These are phyloP conservation scores for Habrosyne pyritoides DNA, from an alignment of 2,888 invertebrate species.

Conservation along the genomic window DNA sequence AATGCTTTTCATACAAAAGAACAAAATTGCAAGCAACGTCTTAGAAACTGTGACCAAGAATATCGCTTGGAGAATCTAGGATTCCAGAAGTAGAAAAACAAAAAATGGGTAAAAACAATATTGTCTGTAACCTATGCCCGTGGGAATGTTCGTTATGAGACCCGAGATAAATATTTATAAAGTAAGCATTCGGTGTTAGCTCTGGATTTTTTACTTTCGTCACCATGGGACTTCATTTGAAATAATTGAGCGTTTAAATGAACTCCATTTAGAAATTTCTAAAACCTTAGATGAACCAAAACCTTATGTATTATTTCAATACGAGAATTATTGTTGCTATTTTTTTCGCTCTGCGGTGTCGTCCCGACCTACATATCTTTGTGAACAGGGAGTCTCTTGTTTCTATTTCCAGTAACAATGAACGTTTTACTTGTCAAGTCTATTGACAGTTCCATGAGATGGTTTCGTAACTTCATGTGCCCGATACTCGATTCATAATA, in stretches of 20 bases:
- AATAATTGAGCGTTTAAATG: background rate
- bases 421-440: conserved; percentile 1
- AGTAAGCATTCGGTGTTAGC: conserved; percentile 3
- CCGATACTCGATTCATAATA: conserved; percentile 10
- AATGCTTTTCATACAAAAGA: too few relatives aligned
- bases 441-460: conserved; percentile 5
- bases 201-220: conserved; percentile 1
- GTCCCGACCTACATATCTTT: conserved; percentile 1
- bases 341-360: background rate
- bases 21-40: too few relatives aligned
- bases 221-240: conserved; percentile 7
- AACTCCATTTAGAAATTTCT: background rate
- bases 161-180: conserved; percentile 4
- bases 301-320: background rate
- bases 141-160: conserved; percentile 1
- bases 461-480: conserved; percentile 2
- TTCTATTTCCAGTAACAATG: conserved; percentile 4
- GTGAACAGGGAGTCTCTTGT: background rate
- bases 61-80: background rate
- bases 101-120: background rate
- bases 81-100: background rate
- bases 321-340: background rate
- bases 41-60: background rate
- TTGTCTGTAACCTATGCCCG: background rate
- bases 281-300: background rate